A percentile compares a stretch with the other conserved stretches of the same genome.
These are phyloP conservation scores for Euthynnus affinis DNA, from an alignment of 2,797 vertebrate genomes.

Conservation along the genomic window DNA sequence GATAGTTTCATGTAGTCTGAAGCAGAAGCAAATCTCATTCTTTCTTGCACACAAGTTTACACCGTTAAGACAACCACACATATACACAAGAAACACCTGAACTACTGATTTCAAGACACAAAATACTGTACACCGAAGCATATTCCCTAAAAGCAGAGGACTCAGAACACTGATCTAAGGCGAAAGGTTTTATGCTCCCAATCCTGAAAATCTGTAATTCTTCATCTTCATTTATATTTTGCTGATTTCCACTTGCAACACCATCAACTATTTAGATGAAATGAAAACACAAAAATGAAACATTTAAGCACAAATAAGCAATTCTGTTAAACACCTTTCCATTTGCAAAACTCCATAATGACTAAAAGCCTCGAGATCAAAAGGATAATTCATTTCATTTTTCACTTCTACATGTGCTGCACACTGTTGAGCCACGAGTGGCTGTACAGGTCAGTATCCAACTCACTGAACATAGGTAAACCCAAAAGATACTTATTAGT, in stretches of 20 bases:
- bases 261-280: conserved; percentile 16
- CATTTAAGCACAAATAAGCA: conserved; percentile 26
- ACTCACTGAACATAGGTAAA: background rate
- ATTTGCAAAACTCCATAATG: conserved; percentile 2
- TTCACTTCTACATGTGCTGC: conserved; percentile 33
- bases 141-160: conserved; percentile 25
- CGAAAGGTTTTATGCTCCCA: conserved; percentile 9
- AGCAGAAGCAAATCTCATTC: conserved; percentile 6
- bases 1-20: conserved; percentile 31
- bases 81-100: conserved; percentile 2
- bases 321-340: conserved; percentile 44
- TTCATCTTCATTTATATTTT: conserved; percentile 28
- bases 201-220: conserved; percentile 37
- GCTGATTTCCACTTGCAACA: conserved; percentile 25
- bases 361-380: conserved; percentile 27
- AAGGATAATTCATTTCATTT: conserved; percentile 55
- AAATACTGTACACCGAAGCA: conserved; percentile 25
- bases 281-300: conserved; percentile 24
- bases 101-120: conserved; percentile 30
- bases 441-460: conserved; percentile 20
- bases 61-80: background rate
- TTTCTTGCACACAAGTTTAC: background rate
- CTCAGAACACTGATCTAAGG: conserved; percentile 36
- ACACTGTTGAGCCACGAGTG: conserved; percentile 25
- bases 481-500: background rate